A percentile compares a stretch with the other conserved stretches of the same genome.
Evolutionary conservation across 2,113 vertebrate genomes (phyloP).

Genomic region (Pituophis catenifer): DNA sequence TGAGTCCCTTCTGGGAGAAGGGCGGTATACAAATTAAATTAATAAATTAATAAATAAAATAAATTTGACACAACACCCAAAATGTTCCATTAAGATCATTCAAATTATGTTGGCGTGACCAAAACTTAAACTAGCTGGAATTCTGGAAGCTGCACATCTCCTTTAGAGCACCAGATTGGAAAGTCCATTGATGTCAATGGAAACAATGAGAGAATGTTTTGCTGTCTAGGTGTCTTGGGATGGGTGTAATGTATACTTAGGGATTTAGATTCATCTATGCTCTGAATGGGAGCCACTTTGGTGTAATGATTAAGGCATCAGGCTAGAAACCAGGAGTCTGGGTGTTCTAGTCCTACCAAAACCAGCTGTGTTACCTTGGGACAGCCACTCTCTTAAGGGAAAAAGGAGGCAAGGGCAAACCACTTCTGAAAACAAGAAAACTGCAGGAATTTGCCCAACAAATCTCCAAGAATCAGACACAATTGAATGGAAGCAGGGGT

Average conservation of each 20-base stretch:
- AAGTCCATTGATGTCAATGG: not conserved
- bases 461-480: not conserved
- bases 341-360: not conserved
- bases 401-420: not conserved
- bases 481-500: not conserved
- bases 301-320: not conserved
- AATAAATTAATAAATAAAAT: too few species aligned
- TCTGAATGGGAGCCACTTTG: not conserved
- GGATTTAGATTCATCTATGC: not conserved
- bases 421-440: not conserved
- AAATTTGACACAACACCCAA: not conserved
- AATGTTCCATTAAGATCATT: slow-evolving; percentile 1
- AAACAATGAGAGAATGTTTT: not conserved
- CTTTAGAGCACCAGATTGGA: not conserved
- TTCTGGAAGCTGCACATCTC: not conserved
- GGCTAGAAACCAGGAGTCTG: not conserved
- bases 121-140: not conserved
- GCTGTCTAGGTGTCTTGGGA: not conserved
- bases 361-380: not conserved
- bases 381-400: not conserved
- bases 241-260: not conserved
- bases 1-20: too few species aligned
- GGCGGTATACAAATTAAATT: too few species aligned
- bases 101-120: not conserved
- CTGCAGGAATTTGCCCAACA: not conserved